A percentile compares a stretch with the other conserved stretches of the same genome.
These are phyloP conservation scores for Orcinus orca DNA, from an alignment of 2,113 vertebrate species.

Conservation along the genomic window DNA sequence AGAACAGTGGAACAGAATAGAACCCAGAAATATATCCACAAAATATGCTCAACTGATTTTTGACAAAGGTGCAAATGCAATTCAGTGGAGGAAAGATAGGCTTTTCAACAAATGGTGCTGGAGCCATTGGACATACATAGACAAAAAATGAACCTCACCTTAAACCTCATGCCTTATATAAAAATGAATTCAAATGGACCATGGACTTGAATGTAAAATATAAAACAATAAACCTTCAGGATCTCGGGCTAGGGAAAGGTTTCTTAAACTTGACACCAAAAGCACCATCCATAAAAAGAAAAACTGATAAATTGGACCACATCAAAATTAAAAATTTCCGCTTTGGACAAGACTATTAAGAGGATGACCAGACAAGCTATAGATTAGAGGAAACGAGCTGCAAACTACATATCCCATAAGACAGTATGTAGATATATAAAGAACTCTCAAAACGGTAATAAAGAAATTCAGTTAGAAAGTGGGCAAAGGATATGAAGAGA, in stretches of 20 bases:
- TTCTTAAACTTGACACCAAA: neutral
- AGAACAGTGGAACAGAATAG: neutral
- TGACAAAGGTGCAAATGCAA: neutral
- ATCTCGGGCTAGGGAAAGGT: neutral
- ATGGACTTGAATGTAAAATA: neutral
- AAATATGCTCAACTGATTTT: neutral
- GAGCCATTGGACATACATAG: neutral
- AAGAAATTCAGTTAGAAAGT: neutral
- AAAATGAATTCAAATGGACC: neutral
- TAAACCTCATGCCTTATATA: neutral
- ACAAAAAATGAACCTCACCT: neutral
- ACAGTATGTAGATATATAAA: neutral
- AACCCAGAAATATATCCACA: neutral
- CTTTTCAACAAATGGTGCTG: neutral
- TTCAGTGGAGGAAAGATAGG: neutral
- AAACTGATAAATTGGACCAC: neutral
- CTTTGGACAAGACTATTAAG: neutral
- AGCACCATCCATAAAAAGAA: neutral
- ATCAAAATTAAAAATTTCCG: neutral
- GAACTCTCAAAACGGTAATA: neutral
- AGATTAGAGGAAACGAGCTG: neutral
- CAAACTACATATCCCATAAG: neutral
- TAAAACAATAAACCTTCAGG: neutral
- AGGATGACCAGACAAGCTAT: neutral
- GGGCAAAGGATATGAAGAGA: neutral